Evolutionary conservation across 2,797 vertebrate genomes (phyloP), one percentile per base, ranked within the genome.

Genomic region (Periparus ater): DNA sequence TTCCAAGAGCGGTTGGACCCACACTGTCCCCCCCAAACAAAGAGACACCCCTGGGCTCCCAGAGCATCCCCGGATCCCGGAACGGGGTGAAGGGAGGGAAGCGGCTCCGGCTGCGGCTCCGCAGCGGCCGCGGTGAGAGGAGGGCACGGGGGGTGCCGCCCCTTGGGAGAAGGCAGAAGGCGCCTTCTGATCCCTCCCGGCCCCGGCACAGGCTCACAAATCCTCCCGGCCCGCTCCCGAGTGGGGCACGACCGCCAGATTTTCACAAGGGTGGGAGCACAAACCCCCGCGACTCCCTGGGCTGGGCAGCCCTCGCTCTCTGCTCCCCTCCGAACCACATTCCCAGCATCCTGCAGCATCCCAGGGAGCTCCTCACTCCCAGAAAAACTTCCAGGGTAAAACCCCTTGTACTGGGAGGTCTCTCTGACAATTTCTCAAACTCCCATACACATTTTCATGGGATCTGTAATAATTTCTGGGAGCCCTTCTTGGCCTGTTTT

Each of bases 21-120:
- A 13, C 17, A 0, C 12, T 2, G 2, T 32, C 25, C 63, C 66
- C 30, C 15, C 0, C 55, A 44, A 2, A 17, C 3, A 2, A 7
- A 17, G 71, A 2, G 71, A 45, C 80, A 30, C 4, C 70, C 44
- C 25, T 0, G 1, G 60, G 90, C 38, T 38, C 47, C 42, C 47
- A 0, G 1, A 76, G 85, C 50, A 47, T 2, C 34, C 48, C n/a
- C 20, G 6, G 9, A 19, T 1, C 48, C 5, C 54, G 3, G 44
- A 55, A 9, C 0, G 0, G 51, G 15, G 60, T 5, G 42, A 29
- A 47, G 0, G 45, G 22, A 40, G 27, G 55, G 66, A 58, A 74
- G 72, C 26, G 5, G 13, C 9, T 7, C 5, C n/a, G 2, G 71
- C 84, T 42, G 44, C 40, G 22, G 42, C 44, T 63, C 68, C 91